Base-by-base conservation (phyloP, 2,113 vertebrate genomes). In the Nycticorax nycticorax region DNA sequence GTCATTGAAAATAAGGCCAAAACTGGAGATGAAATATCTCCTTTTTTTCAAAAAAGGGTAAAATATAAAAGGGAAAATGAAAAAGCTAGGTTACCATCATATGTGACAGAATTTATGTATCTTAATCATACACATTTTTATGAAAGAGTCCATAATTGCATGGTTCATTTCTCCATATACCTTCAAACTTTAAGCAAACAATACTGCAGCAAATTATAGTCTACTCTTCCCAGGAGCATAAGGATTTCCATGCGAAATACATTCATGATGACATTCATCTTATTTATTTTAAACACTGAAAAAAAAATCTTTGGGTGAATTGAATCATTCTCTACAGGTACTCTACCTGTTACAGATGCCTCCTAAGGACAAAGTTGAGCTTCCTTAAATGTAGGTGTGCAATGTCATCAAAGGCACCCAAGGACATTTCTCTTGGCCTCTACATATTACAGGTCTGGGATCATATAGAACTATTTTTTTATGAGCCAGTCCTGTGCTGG, bases 81-180 rank as follows among this genome's bases (percentile, higher is more conserved):
- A 81, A 81, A 14, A n/a, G 3, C 32, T 41, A 39, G 3, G 45
- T 14, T 56, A 72, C 55, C 6, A 3, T 18, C 3, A 5, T 17
- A n/a, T 1, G 1, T 2, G 6, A 41, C 6, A 45, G 15, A 59
- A 41, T 62, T 35, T 33, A 39, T 21, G 2, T 16, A 26, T 35
- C 13, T 30, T 67, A 14, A 14, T n/a, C 10, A 24, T 8, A 48
- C 6, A 39, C 26, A 41, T 66, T 80, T 60, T 60, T 64, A 55
- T 39, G 7, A 35, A 52, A 57, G 4, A 41, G 11, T 41, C 41
- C 41, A 26, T 79, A 26, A 41, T 41, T 41, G 11, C 41, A 60
- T 14, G 35, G 11, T 64, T 69, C 2, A 28, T 32, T 47, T 77
- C 30, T 56, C 9, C 14, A 26, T 26, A 43, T 19, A 21, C 1